Evolutionary conservation across 2,797 vertebrate genomes (phyloP).

Genomic region (Leucoraja ocellata): DNA sequence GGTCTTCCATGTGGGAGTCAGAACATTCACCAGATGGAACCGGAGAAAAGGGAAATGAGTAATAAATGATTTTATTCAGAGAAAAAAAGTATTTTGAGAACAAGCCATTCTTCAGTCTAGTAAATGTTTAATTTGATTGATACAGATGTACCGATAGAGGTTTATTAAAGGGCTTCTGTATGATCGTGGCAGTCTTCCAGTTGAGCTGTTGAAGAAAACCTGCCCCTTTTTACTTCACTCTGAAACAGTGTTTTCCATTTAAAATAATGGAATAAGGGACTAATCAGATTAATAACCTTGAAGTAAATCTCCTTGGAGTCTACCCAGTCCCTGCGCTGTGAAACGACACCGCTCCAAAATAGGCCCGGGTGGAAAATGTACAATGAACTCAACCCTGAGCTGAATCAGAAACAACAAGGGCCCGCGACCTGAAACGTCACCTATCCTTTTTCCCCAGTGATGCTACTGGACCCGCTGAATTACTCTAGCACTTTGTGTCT

Average conservation of each 20-base stretch:
- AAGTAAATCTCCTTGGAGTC: neutral
- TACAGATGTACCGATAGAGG: neutral
- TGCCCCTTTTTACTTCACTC: neutral
- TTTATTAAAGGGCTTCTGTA: neutral
- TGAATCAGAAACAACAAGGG: neutral
- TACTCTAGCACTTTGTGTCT: too few species aligned
- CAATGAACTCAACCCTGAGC: neutral
- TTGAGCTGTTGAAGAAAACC: neutral
- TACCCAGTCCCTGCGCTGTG: neutral
- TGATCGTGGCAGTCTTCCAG: neutral
- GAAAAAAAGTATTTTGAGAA: neutral
- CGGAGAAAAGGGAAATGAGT: neutral
- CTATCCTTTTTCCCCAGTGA: too few species aligned
- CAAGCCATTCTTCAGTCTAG: neutral
- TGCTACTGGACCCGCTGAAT: too few species aligned
- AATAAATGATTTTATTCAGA: neutral
- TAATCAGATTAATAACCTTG: neutral
- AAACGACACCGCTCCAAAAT: neutral
- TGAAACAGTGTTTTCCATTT: neutral
- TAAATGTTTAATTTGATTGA: slow-evolving; percentile 16
- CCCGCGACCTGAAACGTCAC: too few species aligned
- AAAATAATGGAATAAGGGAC: neutral
- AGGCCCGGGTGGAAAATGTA: neutral
- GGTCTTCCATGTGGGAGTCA: neutral
- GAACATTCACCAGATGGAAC: neutral